Base-by-base conservation (phyloP, 2,113 vertebrate genomes). In the Mus spicilegus region DNA sequence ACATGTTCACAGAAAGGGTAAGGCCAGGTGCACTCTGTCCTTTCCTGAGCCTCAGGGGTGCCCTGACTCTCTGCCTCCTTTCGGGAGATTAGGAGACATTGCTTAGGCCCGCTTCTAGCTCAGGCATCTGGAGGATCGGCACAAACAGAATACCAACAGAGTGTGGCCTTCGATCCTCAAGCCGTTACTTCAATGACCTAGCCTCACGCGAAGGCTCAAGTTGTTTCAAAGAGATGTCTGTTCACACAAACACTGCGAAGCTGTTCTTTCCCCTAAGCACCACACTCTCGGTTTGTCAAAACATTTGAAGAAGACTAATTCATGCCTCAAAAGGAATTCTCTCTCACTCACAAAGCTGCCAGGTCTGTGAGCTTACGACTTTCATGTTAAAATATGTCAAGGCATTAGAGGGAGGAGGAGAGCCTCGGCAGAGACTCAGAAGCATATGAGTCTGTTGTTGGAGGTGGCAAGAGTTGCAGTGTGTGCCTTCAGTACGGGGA, bases 281-380 rank as follows among this genome's bases (percentile, higher is more conserved):
- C 95, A 80, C 75, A 88, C 97, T 97, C 94, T 95, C 46, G 1
- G 86, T 94, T 96, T 98, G 97, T 98, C 96, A 97, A 97, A 98
- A 98, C 95, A 98, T 95, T 94, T 92, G 96, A 97, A 97, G 94
- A 96, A 95, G 96, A 96, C 96, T 96, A 97, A 97, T 96, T 97
- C 95, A 93, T 91, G 96, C 97, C 97, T 96, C 96, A 97, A 97
- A 98, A 97, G 96, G 97, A 96, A 97, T 96, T 97, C 92, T 97
- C 91, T 73, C 95, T 97, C 84, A 95, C 80, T 76, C 75, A 89
- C 80, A 33, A 86, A 28, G 76, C 95, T 97, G 97, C 97, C 94
- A 95, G 97, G 95, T 95, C 93, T 94, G 82, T 80, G 94, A 94
- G 87, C 90, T 33, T 54, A 78, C 33, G 88, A 92, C 93, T 96